phyloP scores from a whole-genome alignment of 2,113 vertebrate genomes.

The Saguinus midas region DNA sequence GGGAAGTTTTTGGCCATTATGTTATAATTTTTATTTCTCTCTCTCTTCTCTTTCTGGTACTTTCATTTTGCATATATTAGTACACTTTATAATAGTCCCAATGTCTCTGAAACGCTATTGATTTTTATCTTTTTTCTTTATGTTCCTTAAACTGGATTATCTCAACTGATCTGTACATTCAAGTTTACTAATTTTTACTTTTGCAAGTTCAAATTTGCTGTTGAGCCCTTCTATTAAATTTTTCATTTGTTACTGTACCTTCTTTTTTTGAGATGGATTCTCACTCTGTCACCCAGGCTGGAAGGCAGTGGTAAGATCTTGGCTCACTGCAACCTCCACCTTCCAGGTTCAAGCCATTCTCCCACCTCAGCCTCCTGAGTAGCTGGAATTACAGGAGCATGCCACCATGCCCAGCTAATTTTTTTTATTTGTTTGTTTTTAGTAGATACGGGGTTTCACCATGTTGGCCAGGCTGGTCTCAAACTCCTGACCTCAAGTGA shows the following conservation, averaged over 20 bases:
- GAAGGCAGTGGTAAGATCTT: too few relatives aligned
- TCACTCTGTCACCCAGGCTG: too few relatives aligned
- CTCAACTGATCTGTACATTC: neutral
- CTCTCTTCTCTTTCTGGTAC: neutral
- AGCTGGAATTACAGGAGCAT: neutral
- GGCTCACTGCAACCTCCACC: too few relatives aligned
- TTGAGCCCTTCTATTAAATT: too few relatives aligned
- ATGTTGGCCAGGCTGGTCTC: neutral
- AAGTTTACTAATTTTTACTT: neutral
- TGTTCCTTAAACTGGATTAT: neutral
- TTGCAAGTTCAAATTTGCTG: too few relatives aligned
- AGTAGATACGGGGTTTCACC: neutral
- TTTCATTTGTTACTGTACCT: too few relatives aligned
- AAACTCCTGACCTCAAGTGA: neutral
- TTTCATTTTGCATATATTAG: neutral
- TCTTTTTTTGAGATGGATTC: too few relatives aligned
- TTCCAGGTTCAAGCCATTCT: too few relatives aligned
- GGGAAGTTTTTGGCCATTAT: neutral
- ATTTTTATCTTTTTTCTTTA: neutral
- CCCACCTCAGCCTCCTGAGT: too few relatives aligned
- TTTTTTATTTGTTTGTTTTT: neutral
- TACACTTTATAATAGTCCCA: neutral
- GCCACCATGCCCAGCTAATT: neutral
- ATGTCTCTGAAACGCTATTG: neutral
- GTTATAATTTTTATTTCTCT: neutral